Evolutionary conservation across 1,140 invertebrate species (phyloP).

Genomic region (Drosophila sp.): DNA sequence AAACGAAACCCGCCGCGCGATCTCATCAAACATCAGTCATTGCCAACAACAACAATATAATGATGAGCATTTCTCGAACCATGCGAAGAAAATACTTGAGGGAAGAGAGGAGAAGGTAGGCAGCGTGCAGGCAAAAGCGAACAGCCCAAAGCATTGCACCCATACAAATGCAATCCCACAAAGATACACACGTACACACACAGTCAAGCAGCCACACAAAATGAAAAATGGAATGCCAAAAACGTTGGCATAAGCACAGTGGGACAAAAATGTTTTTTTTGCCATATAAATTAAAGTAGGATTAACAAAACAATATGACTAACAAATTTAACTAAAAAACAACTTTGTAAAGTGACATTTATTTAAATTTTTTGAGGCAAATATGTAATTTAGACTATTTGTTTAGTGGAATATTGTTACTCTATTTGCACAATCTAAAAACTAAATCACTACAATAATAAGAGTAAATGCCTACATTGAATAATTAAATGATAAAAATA

Average conservation of each 20-base stretch:
- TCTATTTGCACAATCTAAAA: no score
- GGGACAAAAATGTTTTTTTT: constrained; percentile 13
- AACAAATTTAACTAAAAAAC: neutral
- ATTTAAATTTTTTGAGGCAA: no score
- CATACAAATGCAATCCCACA: constrained; percentile 36
- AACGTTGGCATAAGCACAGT: constrained; percentile 54
- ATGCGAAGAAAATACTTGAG: constrained; percentile 1
- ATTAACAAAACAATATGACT: neutral
- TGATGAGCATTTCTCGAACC: constrained; percentile 44
- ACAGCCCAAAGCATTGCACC: constrained; percentile 59
- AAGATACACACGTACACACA: constrained; percentile 17
- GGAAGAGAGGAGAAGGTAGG: neutral
- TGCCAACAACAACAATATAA: constrained; percentile 52
- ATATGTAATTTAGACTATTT: no score
- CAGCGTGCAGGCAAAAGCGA: constrained; percentile 15
- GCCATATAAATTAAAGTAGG: no score
- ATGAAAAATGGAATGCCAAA: constrained; percentile 75
- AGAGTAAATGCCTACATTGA: no score
- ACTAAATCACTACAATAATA: no score
- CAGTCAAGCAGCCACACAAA: constrained; percentile 52
- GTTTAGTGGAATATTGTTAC: no score
- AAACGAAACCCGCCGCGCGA: constrained; percentile 26
- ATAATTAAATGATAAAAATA: no score
- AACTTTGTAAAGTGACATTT: no score
- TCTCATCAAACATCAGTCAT: constrained; percentile 45